A percentile compares a stretch with the other conserved stretches of the same genome.
phyloP scores from a whole-genome alignment of 2,113 vertebrate genomes.

The Puma concolor region DNA sequence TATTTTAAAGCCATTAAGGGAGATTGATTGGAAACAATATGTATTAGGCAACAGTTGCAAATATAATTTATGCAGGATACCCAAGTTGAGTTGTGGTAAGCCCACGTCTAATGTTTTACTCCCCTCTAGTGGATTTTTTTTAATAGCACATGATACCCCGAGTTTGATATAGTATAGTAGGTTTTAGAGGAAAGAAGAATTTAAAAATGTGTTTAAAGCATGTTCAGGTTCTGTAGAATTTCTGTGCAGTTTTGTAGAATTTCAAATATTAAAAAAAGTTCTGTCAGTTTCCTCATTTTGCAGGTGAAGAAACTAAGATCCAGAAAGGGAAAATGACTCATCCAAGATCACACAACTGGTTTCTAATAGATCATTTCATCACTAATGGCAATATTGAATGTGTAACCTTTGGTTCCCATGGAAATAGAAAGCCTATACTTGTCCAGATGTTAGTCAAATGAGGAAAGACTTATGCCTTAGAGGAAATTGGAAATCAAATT shows the following conservation, averaged over 20 bases:
- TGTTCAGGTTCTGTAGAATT: background rate
- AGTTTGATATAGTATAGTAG: background rate
- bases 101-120: constrained; percentile 83
- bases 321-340: background rate
- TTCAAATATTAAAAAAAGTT: background rate
- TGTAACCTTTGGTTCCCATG: background rate
- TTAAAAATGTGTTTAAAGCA: background rate
- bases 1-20: constrained; percentile 76
- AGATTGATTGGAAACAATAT: constrained; percentile 62
- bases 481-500: constrained; percentile 10
- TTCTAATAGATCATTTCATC: background rate
- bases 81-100: constrained; percentile 5
- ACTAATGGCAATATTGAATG: background rate
- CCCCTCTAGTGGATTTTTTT: constrained; percentile 85
- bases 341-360: background rate
- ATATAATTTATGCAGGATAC: constrained; percentile 69
- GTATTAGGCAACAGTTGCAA: constrained; percentile 77
- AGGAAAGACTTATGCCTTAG: background rate
- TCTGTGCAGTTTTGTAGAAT: background rate
- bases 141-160: background rate
- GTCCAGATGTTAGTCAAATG: background rate
- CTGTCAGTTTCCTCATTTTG: background rate
- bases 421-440: background rate
- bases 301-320: constrained; percentile 14
- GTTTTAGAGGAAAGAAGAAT: background rate